Percentiles rank a stretch among this genome's conserved stretches.
phyloP scores from a whole-genome alignment of 1,140 invertebrate genomes.

The Teleopsis dalmanni region DNA sequence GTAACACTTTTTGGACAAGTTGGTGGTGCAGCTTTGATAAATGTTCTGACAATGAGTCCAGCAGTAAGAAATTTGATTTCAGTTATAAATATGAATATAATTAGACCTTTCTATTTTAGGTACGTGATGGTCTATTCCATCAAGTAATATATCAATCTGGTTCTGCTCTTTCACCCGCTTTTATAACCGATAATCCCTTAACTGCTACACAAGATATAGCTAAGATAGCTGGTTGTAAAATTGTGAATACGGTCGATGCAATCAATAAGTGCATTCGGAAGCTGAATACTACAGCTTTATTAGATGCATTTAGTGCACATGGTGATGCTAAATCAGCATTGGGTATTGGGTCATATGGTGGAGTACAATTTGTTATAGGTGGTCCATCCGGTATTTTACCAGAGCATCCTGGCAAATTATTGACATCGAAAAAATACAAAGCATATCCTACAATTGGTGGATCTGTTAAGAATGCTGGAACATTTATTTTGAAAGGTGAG shows the following conservation, averaged over 20 bases:
- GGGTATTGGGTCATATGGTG: conserved; percentile 27
- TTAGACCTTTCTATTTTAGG: conserved; percentile 2
- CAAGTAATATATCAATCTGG: conserved; percentile 45
- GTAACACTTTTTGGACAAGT: conserved; percentile 57
- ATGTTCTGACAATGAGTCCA: conserved; percentile 44
- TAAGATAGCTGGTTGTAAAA: conserved; percentile 31
- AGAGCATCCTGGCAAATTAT: conserved; percentile 31
- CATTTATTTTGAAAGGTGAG: conserved; percentile 34
- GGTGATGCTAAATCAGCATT: conserved; percentile 20
- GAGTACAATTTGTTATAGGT: conserved; percentile 37
- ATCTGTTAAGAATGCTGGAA: conserved; percentile 36
- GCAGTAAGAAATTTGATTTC: conserved; percentile 13
- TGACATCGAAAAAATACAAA: conserved; percentile 30
- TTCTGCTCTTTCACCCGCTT: conserved; percentile 58
- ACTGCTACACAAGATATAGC: conserved; percentile 29
- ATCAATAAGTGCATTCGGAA: conserved; percentile 30
- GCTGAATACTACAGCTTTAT: conserved; percentile 28
- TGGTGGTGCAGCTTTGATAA: conserved; percentile 48
- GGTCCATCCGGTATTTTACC: conserved; percentile 39
- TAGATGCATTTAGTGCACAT: conserved; percentile 30
- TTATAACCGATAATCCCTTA: conserved; percentile 54
- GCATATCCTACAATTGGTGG: conserved; percentile 39
- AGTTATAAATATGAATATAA: conserved; percentile 21
- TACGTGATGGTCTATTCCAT: conserved; percentile 47
- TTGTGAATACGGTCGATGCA: conserved; percentile 22